These are phyloP conservation scores for Cosmia pyralina DNA, from an alignment of 2,888 invertebrate species.

Conservation along the genomic window DNA sequence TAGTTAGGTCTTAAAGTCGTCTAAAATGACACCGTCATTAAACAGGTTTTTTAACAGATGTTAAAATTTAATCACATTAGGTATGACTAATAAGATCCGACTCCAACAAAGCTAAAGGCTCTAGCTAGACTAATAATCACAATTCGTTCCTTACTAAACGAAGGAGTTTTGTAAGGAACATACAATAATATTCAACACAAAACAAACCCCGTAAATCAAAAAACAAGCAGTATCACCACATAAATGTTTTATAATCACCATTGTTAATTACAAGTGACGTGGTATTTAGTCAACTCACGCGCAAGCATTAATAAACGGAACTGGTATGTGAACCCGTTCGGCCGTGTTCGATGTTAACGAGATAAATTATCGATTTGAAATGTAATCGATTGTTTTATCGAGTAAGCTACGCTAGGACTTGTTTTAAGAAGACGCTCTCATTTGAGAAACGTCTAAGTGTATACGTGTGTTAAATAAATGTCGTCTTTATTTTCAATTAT, in stretches of 20 bases:
- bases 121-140: not conserved
- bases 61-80: not conserved
- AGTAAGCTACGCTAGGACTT: not conserved
- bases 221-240: conserved; percentile 45
- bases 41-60: too few species aligned
- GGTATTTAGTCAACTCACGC: conserved; percentile 62
- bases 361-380: conserved; percentile 47
- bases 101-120: not conserved
- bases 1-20: not conserved
- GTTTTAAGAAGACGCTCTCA: not conserved
- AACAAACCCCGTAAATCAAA: conserved; percentile 18
- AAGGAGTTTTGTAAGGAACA: too few species aligned
- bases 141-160: not conserved
- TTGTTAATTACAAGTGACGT: conserved; percentile 70
- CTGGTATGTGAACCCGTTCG: conserved; percentile 62
- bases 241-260: conserved; percentile 67
- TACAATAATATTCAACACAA: conserved; percentile 4
- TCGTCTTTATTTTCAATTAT: not conserved
- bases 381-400: conserved; percentile 33
- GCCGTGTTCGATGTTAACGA: conserved; percentile 39
- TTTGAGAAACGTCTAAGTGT: not conserved
- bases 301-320: conserved; percentile 59
- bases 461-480: not conserved
- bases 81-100: not conserved
- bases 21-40: not conserved